These are phyloP conservation scores for Parnassius apollo DNA, from an alignment of 2,888 invertebrate genomes.

Conservation along the genomic window DNA sequence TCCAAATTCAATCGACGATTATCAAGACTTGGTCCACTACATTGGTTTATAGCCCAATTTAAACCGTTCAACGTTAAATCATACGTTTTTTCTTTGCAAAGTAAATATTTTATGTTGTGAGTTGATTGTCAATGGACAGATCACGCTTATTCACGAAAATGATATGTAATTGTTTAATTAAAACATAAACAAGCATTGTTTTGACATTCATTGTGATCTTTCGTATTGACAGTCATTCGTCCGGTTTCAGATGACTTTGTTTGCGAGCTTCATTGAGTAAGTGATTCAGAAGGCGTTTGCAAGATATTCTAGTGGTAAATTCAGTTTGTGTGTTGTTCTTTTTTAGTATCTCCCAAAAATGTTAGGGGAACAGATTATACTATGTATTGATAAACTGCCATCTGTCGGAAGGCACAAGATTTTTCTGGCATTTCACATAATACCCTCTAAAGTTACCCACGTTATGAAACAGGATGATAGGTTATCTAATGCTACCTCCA, in stretches of 20 bases:
- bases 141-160: slow-evolving; percentile 8
- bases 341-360: neutral
- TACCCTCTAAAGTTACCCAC: no score
- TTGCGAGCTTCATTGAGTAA: slow-evolving; percentile 22
- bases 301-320: slow-evolving; percentile 5
- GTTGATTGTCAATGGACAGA: slow-evolving; percentile 19
- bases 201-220: slow-evolving; percentile 19
- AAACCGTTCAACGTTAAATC: slow-evolving; percentile 20
- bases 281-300: slow-evolving; percentile 13
- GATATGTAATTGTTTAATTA: slow-evolving; percentile 20
- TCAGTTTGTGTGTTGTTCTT: slow-evolving; percentile 5
- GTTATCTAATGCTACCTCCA: no score
- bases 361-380: neutral
- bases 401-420: no score
- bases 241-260: slow-evolving; percentile 23
- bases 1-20: slow-evolving; percentile 25
- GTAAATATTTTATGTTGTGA: slow-evolving; percentile 28
- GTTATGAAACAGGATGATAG: no score
- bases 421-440: no score
- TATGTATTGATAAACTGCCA: no score
- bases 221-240: slow-evolving; percentile 26
- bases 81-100: slow-evolving; percentile 24
- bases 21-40: slow-evolving; percentile 35
- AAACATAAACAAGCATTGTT: slow-evolving; percentile 15
- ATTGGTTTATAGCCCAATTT: slow-evolving; percentile 23